Conservation (phyloP, 2,797 vertebrate genomes). For the Peromyscus attwateri region DNA sequence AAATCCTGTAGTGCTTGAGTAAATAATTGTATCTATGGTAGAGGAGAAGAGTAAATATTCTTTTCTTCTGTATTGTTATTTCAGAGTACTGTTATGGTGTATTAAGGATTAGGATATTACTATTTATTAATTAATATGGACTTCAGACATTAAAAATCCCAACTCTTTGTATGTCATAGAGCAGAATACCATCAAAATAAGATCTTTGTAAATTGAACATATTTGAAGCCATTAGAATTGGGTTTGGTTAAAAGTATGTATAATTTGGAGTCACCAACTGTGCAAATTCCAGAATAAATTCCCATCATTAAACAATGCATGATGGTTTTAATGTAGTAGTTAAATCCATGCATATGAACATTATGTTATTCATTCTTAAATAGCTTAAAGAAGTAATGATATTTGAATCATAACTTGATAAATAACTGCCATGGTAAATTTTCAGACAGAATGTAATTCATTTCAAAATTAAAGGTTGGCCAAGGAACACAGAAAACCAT, state of each 20-base stretch:
- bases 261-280: neutral
- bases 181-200: neutral
- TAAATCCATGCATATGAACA: neutral
- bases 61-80: neutral
- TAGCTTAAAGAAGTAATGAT: neutral
- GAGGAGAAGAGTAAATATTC: neutral
- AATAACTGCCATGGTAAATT: neutral
- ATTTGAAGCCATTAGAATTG: neutral
- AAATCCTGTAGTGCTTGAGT: neutral
- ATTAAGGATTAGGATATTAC: neutral
- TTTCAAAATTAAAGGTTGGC: neutral
- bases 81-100: neutral
- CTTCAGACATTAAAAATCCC: neutral
- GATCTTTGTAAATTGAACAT: neutral
- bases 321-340: neutral
- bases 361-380: neutral
- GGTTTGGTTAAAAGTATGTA: neutral
- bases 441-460: neutral
- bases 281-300: neutral
- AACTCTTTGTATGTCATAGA: neutral
- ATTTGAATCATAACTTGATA: neutral
- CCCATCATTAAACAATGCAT: neutral
- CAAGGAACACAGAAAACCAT: rapidly evolving
- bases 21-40: neutral
- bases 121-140: neutral